These are phyloP conservation scores for Helicorthomorpha holstii DNA, from an alignment of 1,140 invertebrate species.

Conservation along the genomic window DNA sequence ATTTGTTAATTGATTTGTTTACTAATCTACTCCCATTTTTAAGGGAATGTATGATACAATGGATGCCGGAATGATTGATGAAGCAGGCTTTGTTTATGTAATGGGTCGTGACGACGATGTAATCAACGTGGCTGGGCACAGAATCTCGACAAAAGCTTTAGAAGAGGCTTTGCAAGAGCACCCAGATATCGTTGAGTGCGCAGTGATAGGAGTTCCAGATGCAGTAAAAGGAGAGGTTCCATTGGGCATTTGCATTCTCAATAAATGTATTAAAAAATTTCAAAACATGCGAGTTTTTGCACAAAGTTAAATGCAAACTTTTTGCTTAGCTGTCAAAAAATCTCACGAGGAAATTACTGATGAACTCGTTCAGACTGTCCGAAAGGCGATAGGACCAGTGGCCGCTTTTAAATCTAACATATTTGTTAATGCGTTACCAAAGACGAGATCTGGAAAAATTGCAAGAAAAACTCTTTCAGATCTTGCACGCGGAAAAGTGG, in stretches of 20 bases:
- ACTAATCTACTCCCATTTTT: not conserved
- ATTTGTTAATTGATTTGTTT: not conserved
- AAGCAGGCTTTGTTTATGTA: conserved; percentile 68
- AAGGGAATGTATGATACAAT: conserved; percentile 93
- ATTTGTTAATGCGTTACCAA: conserved; percentile 56
- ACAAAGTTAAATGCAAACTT: conserved; percentile 17
- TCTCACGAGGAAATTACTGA: conserved; percentile 21
- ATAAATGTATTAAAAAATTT: conserved; percentile 26
- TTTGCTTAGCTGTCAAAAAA: conserved; percentile 2
- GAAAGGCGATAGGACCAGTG: conserved; percentile 70
- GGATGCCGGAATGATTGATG: conserved; percentile 75
- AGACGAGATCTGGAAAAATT: conserved; percentile 59
- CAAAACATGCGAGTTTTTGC: not conserved
- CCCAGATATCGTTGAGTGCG: conserved; percentile 59
- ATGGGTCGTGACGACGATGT: conserved; percentile 82
- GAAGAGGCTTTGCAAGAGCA: conserved; percentile 76
- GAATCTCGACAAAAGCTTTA: conserved; percentile 67
- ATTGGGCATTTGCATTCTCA: conserved; percentile 63
- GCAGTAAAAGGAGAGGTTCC: conserved; percentile 75
- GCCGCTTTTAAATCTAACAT: conserved; percentile 63
- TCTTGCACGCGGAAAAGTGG: conserved; percentile 54
- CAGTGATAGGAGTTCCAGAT: conserved; percentile 77
- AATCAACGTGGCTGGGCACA: conserved; percentile 87
- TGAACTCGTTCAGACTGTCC: conserved; percentile 34
- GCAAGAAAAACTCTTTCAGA: conserved; percentile 68